These are phyloP conservation scores for Ibidorhyncha struthersii DNA, from an alignment of 2,113 vertebrate genomes.

Conservation along the genomic window DNA sequence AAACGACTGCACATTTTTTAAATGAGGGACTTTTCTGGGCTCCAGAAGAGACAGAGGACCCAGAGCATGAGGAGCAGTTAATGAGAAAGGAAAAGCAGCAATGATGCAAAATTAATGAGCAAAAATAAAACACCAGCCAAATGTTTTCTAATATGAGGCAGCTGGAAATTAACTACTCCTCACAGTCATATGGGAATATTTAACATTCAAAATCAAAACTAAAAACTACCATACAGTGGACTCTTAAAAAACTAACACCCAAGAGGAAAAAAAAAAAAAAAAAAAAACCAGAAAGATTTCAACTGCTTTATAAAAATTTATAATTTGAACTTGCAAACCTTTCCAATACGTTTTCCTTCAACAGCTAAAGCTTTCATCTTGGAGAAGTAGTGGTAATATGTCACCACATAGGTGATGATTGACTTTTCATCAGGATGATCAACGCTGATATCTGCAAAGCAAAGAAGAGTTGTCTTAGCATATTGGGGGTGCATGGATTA, in stretches of 20 bases:
- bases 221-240: background rate
- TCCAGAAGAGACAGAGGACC: background rate
- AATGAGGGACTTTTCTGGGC: background rate
- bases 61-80: background rate
- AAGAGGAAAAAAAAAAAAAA: background rate
- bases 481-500: background rate
- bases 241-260: background rate
- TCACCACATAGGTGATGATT: slow-evolving; percentile 97
- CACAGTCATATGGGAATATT: background rate
- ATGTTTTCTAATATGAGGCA: background rate
- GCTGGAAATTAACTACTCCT: background rate
- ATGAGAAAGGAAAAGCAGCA: background rate
- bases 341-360: slow-evolving; percentile 95
- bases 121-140: background rate
- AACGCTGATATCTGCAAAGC: slow-evolving; percentile 92
- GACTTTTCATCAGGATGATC: slow-evolving; percentile 98
- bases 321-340: slow-evolving; percentile 76
- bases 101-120: background rate
- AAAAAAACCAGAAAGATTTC: background rate
- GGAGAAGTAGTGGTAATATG: slow-evolving; percentile 98
- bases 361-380: slow-evolving; percentile 99
- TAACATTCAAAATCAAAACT: background rate
- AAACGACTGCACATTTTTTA: background rate
- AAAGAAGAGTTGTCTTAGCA: slow-evolving; percentile 44
- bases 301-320: background rate